Conservation (phyloP, 2,797 vertebrate species). For the Taenioides sp. region DNA sequence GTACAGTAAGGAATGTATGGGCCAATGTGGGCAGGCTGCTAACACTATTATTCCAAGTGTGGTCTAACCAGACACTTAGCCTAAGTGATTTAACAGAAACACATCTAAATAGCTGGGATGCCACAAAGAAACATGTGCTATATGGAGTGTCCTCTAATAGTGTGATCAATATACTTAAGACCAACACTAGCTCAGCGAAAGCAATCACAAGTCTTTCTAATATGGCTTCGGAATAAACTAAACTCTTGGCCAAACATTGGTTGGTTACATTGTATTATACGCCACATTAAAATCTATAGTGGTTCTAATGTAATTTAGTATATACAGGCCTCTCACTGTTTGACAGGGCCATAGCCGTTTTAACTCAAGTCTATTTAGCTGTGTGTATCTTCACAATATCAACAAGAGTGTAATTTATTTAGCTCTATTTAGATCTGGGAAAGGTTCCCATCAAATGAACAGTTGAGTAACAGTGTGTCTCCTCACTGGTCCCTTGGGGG, state of each 20-base stretch:
- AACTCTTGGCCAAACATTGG: no score
- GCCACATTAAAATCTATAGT: neutral
- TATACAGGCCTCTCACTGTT: neutral
- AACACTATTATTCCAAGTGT: constrained; percentile 58
- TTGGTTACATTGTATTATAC: no score
- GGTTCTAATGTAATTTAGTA: constrained; percentile 15
- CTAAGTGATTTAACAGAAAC: constrained; percentile 72
- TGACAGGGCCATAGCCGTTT: constrained; percentile 34
- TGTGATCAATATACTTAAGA: neutral
- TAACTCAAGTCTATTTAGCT: constrained; percentile 15
- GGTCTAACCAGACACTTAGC: constrained; percentile 44
- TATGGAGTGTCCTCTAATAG: neutral
- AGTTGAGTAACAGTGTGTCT: constrained; percentile 49
- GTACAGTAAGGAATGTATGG: constrained; percentile 62
- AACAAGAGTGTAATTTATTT: constrained; percentile 48
- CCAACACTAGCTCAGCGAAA: neutral
- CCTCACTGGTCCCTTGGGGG: constrained; percentile 37
- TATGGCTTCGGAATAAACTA: no score
- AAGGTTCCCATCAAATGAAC: constrained; percentile 51
- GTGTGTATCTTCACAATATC: constrained; percentile 29
- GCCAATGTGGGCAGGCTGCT: constrained; percentile 19
- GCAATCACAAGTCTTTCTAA: no score
- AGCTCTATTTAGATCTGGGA: constrained; percentile 56
- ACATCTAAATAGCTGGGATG: constrained; percentile 69
- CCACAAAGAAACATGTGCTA: constrained; percentile 29